phyloP scores from a whole-genome alignment of 2,113 vertebrate species.

The Macroglossus sobrinus region DNA sequence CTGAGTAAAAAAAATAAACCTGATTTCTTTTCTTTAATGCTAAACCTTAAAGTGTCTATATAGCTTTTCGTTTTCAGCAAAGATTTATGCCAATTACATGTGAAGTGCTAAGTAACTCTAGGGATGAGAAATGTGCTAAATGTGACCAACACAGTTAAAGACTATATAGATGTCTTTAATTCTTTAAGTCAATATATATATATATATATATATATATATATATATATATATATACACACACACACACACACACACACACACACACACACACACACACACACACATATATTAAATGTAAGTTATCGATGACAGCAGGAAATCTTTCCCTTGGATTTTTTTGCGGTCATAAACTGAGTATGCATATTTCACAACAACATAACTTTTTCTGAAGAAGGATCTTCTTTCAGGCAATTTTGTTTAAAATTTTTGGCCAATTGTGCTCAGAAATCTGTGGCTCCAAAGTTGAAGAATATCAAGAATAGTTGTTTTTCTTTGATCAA shows the following conservation, averaged over 20 bases:
- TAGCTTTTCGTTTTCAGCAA: neutral
- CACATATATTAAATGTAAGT: neutral
- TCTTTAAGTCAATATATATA: neutral
- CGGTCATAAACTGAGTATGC: neutral
- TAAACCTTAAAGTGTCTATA: neutral
- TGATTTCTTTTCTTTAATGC: neutral
- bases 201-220: too few species aligned
- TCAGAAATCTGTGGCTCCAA: neutral
- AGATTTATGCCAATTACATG: neutral
- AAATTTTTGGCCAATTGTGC: neutral
- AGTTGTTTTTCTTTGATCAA: neutral
- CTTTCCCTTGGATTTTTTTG: neutral
- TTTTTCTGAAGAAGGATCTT: slow-evolving; percentile 21
- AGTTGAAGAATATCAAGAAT: neutral
- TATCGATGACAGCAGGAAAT: neutral
- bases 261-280: too few species aligned
- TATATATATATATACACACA: too few species aligned
- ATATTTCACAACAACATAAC: neutral
- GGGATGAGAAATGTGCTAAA: neutral
- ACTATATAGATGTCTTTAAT: neutral
- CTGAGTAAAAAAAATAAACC: neutral
- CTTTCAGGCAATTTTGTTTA: neutral
- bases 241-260: too few species aligned
- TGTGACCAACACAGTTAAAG: neutral
- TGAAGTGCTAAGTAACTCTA: neutral